Evolutionary conservation across 2,888 invertebrate species (phyloP).

Genomic region (Spisula solida): DNA sequence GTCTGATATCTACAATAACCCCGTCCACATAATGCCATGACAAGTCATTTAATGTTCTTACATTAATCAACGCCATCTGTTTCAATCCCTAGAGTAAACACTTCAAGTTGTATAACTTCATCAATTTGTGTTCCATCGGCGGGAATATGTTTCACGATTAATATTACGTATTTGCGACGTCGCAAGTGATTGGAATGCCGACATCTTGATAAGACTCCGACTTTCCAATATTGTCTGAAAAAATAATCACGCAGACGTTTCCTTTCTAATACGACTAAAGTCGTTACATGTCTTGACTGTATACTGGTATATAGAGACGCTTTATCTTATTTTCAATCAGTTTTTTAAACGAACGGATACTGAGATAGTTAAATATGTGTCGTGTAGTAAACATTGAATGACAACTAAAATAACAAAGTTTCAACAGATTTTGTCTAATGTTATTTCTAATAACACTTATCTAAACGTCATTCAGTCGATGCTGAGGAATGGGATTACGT

Average conservation of each 20-base stretch:
- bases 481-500: not conserved
- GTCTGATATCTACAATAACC: not conserved
- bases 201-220: not conserved
- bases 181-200: not conserved
- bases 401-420: not conserved
- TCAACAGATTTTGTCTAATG: not conserved
- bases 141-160: not conserved
- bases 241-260: not conserved
- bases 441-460: constrained; percentile 11
- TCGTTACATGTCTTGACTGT: not conserved
- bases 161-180: not conserved
- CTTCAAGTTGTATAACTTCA: not conserved
- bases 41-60: not conserved
- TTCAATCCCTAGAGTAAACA: not conserved
- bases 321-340: not conserved
- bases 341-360: not conserved
- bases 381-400: not conserved
- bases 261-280: not conserved
- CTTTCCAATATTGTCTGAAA: not conserved
- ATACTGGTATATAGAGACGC: not conserved
- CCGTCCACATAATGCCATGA: not conserved
- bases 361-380: not conserved
- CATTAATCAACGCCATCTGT: not conserved
- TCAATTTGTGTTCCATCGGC: not conserved
- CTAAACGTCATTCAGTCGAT: not conserved